Percentiles rank a stretch among this genome's conserved stretches.
Evolutionary conservation across 2,113 vertebrate genomes (phyloP).

Genomic region (Ochotona princeps): DNA sequence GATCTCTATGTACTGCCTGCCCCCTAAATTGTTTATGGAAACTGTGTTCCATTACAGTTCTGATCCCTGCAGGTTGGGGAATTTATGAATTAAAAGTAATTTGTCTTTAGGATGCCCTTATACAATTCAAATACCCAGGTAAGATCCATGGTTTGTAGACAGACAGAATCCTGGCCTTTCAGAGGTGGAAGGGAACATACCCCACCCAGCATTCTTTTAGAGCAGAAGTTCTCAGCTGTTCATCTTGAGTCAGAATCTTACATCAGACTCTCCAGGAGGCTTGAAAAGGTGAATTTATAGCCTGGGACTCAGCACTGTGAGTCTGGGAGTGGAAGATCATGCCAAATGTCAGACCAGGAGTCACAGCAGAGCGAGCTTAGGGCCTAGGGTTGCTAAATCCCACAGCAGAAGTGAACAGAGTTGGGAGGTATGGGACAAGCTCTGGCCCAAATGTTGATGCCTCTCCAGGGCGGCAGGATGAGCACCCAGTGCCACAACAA

Average conservation of each 20-base stretch:
- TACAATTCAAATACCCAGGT: background rate
- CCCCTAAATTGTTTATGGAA: background rate
- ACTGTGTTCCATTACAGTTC: background rate
- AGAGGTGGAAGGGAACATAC: slow-evolving; percentile 1
- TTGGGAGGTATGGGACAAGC: background rate
- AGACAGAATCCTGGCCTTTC: background rate
- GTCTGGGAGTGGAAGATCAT: background rate
- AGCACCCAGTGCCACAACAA: background rate
- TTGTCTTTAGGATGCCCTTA: background rate
- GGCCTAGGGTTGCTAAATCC: background rate
- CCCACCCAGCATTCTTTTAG: background rate
- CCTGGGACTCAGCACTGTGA: background rate
- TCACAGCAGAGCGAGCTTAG: background rate
- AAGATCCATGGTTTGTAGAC: background rate
- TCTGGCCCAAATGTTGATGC: background rate
- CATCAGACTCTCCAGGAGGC: background rate
- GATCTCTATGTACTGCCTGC: background rate
- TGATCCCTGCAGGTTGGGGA: background rate
- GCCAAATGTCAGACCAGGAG: background rate
- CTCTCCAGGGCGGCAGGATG: background rate
- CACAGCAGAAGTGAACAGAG: background rate
- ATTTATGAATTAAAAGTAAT: background rate
- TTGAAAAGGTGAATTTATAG: background rate
- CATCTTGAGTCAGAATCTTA: background rate
- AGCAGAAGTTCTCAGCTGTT: background rate